Evolutionary conservation across 2,113 vertebrate species (phyloP).

Genomic region (Saccopteryx bilineata): DNA sequence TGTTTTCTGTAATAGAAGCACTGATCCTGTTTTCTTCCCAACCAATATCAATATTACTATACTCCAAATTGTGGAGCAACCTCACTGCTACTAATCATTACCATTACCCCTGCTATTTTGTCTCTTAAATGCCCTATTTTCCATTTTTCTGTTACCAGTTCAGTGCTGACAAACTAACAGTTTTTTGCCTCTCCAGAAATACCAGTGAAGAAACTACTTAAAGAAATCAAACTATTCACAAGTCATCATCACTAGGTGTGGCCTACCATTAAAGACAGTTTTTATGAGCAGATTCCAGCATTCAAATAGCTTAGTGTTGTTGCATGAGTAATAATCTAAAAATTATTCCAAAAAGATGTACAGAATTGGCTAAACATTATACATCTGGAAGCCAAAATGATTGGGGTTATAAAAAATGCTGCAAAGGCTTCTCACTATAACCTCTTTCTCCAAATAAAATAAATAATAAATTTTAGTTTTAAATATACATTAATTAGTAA

Average conservation of each 20-base stretch:
- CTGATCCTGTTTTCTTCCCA: not conserved
- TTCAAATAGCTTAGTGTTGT: constrained; percentile 27
- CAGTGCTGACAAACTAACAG: not conserved
- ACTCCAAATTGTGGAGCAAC: not conserved
- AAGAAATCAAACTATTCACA: not conserved
- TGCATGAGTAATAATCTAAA: constrained; percentile 1
- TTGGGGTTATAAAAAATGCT: not conserved
- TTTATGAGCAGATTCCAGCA: not conserved
- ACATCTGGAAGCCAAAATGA: not conserved
- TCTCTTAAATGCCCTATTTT: not conserved
- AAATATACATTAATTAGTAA: not conserved
- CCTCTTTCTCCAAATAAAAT: constrained; percentile 27
- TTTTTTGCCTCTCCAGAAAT: not conserved
- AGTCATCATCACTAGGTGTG: not conserved
- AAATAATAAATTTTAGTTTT: constrained; percentile 11
- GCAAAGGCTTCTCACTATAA: not conserved
- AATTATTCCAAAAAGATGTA: constrained; percentile 21
- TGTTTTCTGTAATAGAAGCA: not conserved
- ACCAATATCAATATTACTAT: not conserved
- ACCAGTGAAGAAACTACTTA: not conserved
- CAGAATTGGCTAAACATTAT: not conserved
- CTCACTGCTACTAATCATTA: not conserved
- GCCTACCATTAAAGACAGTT: not conserved
- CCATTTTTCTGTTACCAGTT: constrained; percentile 7
- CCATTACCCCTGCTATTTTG: not conserved